A percentile compares a stretch with the other conserved stretches of the same genome.
phyloP scores from a whole-genome alignment of 2,888 invertebrate species.

The Oasisia sp. region DNA sequence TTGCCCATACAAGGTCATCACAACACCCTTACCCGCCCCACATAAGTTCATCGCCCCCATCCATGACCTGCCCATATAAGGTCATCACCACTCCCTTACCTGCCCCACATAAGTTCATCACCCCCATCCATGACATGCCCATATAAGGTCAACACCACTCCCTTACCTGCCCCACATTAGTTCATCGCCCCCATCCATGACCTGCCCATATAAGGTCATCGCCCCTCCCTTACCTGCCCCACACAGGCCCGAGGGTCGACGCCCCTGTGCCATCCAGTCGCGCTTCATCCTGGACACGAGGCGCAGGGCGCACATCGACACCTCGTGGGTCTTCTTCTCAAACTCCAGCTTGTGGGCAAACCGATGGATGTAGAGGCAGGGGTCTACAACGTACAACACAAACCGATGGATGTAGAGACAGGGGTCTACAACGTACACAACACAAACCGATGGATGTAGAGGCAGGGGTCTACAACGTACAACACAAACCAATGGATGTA shows the following conservation, averaged over 20 bases:
- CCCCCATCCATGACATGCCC: not conserved
- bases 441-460: too few relatives aligned
- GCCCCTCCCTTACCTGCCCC: slow-evolving; percentile 81
- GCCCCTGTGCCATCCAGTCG: slow-evolving; percentile 95
- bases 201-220: too few relatives aligned
- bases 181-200: not conserved
- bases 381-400: slow-evolving; percentile 66
- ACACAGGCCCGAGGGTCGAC: slow-evolving; percentile 95
- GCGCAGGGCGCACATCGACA: slow-evolving; percentile 92
- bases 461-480: too few relatives aligned
- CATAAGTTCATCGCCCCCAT: not conserved
- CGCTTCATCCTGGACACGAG: slow-evolving; percentile 97
- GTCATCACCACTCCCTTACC: not conserved
- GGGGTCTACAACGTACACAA: too few relatives aligned
- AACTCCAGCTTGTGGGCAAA: slow-evolving; percentile 94
- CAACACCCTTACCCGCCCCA: not conserved
- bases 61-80: not conserved
- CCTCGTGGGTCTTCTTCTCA: slow-evolving; percentile 91
- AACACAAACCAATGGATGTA: too few relatives aligned
- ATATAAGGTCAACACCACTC: not conserved
- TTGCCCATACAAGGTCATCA: not conserved
- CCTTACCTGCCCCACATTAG: not conserved
- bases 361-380: slow-evolving; percentile 92
- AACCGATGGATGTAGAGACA: not conserved
- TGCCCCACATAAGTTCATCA: not conserved